These are phyloP conservation scores for Nysson spinosus DNA, from an alignment of 2,888 invertebrate genomes.

Conservation along the genomic window DNA sequence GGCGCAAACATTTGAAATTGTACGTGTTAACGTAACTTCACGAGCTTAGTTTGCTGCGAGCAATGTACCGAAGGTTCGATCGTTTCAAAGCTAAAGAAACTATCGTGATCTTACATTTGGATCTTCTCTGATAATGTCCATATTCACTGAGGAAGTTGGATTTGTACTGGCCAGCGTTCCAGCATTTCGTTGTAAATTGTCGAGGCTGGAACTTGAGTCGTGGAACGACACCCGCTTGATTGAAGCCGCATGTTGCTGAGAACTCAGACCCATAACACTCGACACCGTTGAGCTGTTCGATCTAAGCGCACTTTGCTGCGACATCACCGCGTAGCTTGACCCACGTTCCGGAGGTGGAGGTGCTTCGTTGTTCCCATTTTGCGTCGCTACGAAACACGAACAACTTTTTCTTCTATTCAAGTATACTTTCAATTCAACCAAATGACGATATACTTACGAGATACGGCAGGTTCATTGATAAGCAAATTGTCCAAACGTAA, in stretches of 20 bases:
- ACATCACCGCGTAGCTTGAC: conserved; percentile 92
- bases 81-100: too few relatives aligned
- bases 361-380: conserved; percentile 76
- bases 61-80: too few relatives aligned
- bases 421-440: neutral
- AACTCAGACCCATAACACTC: conserved; percentile 64
- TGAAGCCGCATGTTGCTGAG: conserved; percentile 72
- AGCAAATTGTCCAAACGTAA: conserved; percentile 74
- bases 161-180: conserved; percentile 75
- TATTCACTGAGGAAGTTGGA: conserved; percentile 74
- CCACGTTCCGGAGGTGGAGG: conserved; percentile 91
- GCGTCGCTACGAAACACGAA: conserved; percentile 60
- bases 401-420: too few relatives aligned
- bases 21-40: too few relatives aligned
- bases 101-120: conserved; percentile 83
- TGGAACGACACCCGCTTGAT: conserved; percentile 88
- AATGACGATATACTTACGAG: conserved; percentile 60
- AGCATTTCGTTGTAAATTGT: conserved; percentile 68
- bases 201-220: conserved; percentile 78
- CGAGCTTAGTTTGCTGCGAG: too few relatives aligned
- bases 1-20: too few relatives aligned
- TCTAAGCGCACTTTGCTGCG: conserved; percentile 80
- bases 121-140: conserved; percentile 85
- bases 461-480: conserved; percentile 73
- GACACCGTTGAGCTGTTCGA: conserved; percentile 75